phyloP scores from a whole-genome alignment of 2,888 invertebrate species.

The Danaus chrysippus region DNA sequence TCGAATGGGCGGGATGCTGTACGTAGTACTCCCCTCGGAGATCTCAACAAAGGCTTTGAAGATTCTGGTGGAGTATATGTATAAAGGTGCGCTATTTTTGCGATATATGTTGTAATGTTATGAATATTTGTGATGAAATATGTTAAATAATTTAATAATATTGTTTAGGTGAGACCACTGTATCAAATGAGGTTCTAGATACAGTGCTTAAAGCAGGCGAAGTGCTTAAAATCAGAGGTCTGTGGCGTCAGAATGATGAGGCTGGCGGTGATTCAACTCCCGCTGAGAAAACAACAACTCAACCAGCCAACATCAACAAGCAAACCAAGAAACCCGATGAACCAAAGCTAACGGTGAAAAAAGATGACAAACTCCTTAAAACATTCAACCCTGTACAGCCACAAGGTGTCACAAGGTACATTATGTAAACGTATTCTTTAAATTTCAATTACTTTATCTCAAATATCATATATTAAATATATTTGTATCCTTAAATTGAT shows the following conservation, averaged over 20 bases:
- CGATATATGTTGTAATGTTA: slow-evolving; percentile 2
- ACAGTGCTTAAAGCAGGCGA: slow-evolving; percentile 90
- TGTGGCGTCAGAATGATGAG: slow-evolving; percentile 85
- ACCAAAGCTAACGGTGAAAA: slow-evolving; percentile 66
- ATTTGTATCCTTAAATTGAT: not conserved
- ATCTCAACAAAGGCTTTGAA: slow-evolving; percentile 89
- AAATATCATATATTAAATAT: not conserved
- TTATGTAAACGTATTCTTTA: not conserved
- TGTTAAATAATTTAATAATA: not conserved
- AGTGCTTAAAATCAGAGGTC: slow-evolving; percentile 87
- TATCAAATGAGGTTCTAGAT: slow-evolving; percentile 90
- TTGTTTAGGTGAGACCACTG: slow-evolving; percentile 85
- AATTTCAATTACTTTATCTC: not conserved
- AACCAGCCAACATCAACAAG: slow-evolving; percentile 49
- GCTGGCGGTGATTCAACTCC: slow-evolving; percentile 47
- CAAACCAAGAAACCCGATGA: slow-evolving; percentile 60
- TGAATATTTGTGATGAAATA: not conserved
- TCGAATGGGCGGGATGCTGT: slow-evolving; percentile 76
- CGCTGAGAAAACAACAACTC: slow-evolving; percentile 53
- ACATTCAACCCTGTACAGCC: slow-evolving; percentile 57
- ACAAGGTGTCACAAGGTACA: slow-evolving; percentile 55
- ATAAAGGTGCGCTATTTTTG: slow-evolving; percentile 76
- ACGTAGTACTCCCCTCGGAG: slow-evolving; percentile 89
- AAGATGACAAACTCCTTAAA: slow-evolving; percentile 73
- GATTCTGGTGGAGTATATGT: slow-evolving; percentile 92